Evolutionary conservation across 2,113 vertebrate species (phyloP), one percentile per base, ranked within the genome.

Genomic region (Myrmecophaga tridactyla): DNA sequence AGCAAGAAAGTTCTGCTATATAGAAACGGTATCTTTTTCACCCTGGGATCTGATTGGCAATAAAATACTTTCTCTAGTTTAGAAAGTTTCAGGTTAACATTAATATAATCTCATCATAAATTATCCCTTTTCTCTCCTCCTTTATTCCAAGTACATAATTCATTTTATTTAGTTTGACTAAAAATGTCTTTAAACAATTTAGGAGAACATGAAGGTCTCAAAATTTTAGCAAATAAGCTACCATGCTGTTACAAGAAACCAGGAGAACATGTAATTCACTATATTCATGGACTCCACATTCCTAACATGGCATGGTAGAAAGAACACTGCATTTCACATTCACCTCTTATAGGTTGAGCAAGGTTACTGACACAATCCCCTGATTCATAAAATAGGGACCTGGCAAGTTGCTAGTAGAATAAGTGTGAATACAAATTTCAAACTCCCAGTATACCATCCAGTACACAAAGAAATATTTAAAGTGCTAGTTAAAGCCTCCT

Each of bases 151-250:
- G 69, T 39, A 36, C 39, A 65, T 15, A 60, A 53, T 95, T 85
- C 23, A 89, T 70, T 89, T 97, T 84, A 75, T 56, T 94, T 70
- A 51, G 27, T 70, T 95, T 82, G 21, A 85, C 25, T 83, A 80
- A 83, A 87, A n/a, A 86, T 84, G 94, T 97, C 62, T 80, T 92
- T 43, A 80, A 88, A 41, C 34, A 86, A 27, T 65, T 63, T 53
- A 56, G 43, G 23, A 93, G 48, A 96, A 94, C 2, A 31, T 41
- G 36, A 73, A 21, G 25, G n/a, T 92, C 51, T 84, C 41, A 46
- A 73, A 90, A 92, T 90, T 31, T 88, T 94, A 90, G 12, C 92
- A 94, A 95, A 36, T 94, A 62, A 25, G 20, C 81, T 90, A 90
- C 29, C 39, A 94, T 82, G 56, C 31, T n/a, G 41, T 83, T 82